phyloP scores from a whole-genome alignment of 1,140 invertebrate genomes.

The Chymomyza costata region DNA sequence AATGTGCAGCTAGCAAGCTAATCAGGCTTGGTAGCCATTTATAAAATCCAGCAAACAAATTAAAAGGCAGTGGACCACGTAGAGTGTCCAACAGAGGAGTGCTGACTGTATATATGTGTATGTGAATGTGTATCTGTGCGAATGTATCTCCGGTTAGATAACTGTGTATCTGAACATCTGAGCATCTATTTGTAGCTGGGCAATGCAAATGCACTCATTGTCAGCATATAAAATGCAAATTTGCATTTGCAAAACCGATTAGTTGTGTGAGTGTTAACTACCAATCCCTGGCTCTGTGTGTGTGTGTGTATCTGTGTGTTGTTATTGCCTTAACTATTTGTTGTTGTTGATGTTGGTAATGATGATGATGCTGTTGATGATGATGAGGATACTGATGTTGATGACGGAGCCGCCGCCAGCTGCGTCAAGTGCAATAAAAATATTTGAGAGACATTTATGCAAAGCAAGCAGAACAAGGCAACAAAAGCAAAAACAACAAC shows the following conservation, averaged over 20 bases:
- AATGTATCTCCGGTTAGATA: too few species aligned
- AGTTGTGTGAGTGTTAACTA: constrained; percentile 49
- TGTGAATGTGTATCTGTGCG: constrained; percentile 12
- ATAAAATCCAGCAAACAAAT: constrained; percentile 46
- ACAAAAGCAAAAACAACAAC: constrained; percentile 15
- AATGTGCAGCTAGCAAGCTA: constrained; percentile 42
- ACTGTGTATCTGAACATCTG: constrained; percentile 3
- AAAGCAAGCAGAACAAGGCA: not conserved
- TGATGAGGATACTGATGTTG: not conserved
- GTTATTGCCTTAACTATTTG: too few species aligned
- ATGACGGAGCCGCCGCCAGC: constrained; percentile 4
- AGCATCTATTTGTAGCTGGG: not conserved
- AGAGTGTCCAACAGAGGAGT: too few species aligned
- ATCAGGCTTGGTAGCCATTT: constrained; percentile 62
- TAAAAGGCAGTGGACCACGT: constrained; percentile 13
- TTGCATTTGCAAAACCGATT: constrained; percentile 62
- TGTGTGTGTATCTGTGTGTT: not conserved
- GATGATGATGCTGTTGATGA: not conserved
- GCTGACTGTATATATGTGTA: too few species aligned
- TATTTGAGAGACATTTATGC: constrained; percentile 56
- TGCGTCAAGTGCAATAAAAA: constrained; percentile 57
- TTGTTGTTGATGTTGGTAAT: not conserved
- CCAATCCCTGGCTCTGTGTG: not conserved
- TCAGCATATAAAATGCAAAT: constrained; percentile 56
- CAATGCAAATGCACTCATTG: constrained; percentile 23